Percentiles rank a stretch among this genome's conserved stretches.
Evolutionary conservation across 2,113 vertebrate species (phyloP).

Genomic region (Hippocampus guttulatus): DNA sequence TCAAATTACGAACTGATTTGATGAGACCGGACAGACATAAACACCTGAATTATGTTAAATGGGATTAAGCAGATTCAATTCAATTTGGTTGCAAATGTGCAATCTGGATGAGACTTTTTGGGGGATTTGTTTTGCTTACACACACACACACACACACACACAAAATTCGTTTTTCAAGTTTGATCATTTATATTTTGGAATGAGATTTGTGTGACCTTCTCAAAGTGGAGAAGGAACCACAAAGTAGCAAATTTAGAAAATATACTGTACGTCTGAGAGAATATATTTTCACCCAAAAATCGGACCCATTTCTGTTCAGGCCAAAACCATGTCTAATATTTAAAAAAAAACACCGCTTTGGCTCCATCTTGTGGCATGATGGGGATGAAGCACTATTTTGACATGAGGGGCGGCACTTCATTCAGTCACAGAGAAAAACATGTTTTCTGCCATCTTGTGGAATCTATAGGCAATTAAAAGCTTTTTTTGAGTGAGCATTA

Average conservation of each 20-base stretch:
- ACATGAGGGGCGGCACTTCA: no score
- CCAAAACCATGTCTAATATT: background rate
- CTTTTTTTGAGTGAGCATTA: no score
- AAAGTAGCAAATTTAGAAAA: no score
- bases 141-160: no score
- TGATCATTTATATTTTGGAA: background rate
- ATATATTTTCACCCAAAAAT: no score
- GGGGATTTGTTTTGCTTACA: background rate
- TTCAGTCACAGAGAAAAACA: no score
- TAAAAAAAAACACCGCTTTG: background rate
- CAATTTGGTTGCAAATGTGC: background rate
- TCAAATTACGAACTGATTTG: background rate
- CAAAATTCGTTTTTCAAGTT: background rate
- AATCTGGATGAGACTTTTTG: background rate
- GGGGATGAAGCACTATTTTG: no score
- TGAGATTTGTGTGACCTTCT: background rate
- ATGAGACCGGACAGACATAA: background rate
- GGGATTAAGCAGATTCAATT: background rate
- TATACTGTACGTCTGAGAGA: no score
- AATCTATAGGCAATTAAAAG: no score
- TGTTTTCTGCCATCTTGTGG: background rate
- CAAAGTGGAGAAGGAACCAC: background rate
- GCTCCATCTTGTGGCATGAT: no score
- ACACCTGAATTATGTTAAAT: background rate
- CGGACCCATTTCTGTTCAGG: background rate